These are phyloP conservation scores for Cebidichthys violaceus DNA, from an alignment of 2,113 vertebrate genomes.

Conservation along the genomic window DNA sequence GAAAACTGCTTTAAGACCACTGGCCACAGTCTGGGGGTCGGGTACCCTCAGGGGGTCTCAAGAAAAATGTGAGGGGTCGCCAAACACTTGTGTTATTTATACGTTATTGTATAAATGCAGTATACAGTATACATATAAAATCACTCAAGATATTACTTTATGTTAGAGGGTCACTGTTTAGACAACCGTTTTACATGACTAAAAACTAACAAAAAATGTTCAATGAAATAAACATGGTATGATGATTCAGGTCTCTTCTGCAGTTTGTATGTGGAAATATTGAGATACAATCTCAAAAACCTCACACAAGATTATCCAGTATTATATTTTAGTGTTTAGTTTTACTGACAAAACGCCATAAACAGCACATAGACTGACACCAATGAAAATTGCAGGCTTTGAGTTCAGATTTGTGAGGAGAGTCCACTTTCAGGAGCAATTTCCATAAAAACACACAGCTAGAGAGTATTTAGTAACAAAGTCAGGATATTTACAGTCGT, in stretches of 20 bases:
- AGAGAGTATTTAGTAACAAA: conserved; percentile 43
- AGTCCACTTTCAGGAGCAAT: conserved; percentile 1
- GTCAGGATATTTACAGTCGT: conserved; percentile 54
- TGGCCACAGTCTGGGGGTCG: not conserved
- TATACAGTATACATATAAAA: not conserved
- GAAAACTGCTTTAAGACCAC: not conserved
- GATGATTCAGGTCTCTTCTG: not conserved
- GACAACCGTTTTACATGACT: not conserved
- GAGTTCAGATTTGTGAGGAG: conserved; percentile 21
- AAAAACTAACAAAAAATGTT: not conserved
- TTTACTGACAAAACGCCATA: not conserved
- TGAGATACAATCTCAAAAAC: not conserved
- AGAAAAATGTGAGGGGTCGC: not conserved
- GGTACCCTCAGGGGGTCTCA: not conserved
- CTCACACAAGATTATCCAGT: not conserved
- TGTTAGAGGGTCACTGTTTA: not conserved
- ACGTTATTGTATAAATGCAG: not conserved
- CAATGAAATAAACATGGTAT: not conserved
- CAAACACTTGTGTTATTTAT: not conserved
- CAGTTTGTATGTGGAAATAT: not conserved
- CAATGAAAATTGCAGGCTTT: not conserved
- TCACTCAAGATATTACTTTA: not conserved
- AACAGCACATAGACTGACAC: not conserved
- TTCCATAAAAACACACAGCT: conserved; percentile 33
- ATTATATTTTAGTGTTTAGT: not conserved